Evolutionary conservation across 2,113 vertebrate species (phyloP), one percentile per base, ranked within the genome.

Genomic region (Oncorhynchus clarkii): DNA sequence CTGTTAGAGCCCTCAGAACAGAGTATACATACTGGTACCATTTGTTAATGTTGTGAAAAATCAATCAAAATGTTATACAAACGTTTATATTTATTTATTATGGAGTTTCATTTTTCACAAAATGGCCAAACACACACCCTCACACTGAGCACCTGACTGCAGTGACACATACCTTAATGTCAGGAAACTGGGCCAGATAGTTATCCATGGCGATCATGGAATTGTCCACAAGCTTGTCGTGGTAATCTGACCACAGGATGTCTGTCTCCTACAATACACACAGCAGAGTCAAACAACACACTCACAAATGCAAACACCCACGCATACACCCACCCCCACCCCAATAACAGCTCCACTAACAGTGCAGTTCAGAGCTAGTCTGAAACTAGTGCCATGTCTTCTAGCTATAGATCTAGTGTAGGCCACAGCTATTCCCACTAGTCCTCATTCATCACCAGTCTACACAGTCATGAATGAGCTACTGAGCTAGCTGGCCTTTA

Each of bases 181-280:
- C 98, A 4, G 98, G 96, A 77, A 99, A 98, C 82, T 98, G 96
- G 77, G 94, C 89, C 81, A 99, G 93, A 89, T 99, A 99, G 0
- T 95, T 94, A 86, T 99, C 98, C 95, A 99, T 91, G 31, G 92
- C 90, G 62, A 93, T 84, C 76, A 98, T 75, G 0, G 96, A 95
- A 84, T 95, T 94, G 86, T 99, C 98, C 31, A 95, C 92, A 87
- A 99, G 85, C 82, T 95, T 98, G 91, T 98, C 95, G 80, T 99
- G 95, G 81, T 95, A 99, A 78, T 99, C 97, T 0, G 94, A 90
- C 97, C 98, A 99, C 2, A 97, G 93, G 2, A 96, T 92, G 88
- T 99, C 96, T 64, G 95, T 95, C 88, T 97, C 96, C 98, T 99
- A 88, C 60, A 88, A 89, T 34, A 67, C 68, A 29, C 18, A 72